Base-by-base conservation (phyloP, 2,113 vertebrate species). In the Agapornis roseicollis region DNA sequence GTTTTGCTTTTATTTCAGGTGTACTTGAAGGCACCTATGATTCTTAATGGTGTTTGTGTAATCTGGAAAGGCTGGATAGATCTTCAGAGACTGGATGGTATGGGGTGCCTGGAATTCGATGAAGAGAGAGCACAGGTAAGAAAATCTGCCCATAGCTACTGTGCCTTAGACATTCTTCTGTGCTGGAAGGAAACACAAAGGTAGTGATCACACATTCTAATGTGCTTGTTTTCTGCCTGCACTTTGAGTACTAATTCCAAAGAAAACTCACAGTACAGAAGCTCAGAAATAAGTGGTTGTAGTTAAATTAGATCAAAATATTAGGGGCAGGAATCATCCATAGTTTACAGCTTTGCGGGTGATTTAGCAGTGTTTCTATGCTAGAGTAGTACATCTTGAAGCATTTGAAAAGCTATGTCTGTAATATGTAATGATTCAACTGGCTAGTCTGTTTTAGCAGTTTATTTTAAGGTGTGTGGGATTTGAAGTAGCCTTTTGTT, bases 11-110 rank as follows among this genome's bases (percentile, higher is more conserved):
- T 95, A n/a, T 97, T 97, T 88, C 97, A 99, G 99, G 99, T 99
- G 42, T 98, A 99, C 95, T 97, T 99, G 96, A 99, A 99, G 95
- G 99, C 99, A 42, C 99, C 99, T 17, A 99, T 99, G 99, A 99
- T 99, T 97, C 97, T 99, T 92, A 99, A 99, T 64, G 99, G 99
- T 58, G 99, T 99, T 88, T 99, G 99, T 98, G 99, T 99, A 96
- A 99, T 99, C 93, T 99, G 99, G 99, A 99, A 98, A 97, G 99
- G 99, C 94, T 99, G 99, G 99, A 99, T 99, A 84, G 99, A 99
- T 96, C 98, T 99, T 39, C 99, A 99, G 97, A 98, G 99, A 94
- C 98, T 99, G 97, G 99, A 99, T 93, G 99, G 99, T 94, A 99
- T 99, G 99, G 99, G 99, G 72, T 99, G 98, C 97, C 98, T 99